A percentile compares a stretch with the other conserved stretches of the same genome.
These are phyloP conservation scores for Glaucidium brasilianum DNA, from an alignment of 2,113 vertebrate species.

Conservation along the genomic window DNA sequence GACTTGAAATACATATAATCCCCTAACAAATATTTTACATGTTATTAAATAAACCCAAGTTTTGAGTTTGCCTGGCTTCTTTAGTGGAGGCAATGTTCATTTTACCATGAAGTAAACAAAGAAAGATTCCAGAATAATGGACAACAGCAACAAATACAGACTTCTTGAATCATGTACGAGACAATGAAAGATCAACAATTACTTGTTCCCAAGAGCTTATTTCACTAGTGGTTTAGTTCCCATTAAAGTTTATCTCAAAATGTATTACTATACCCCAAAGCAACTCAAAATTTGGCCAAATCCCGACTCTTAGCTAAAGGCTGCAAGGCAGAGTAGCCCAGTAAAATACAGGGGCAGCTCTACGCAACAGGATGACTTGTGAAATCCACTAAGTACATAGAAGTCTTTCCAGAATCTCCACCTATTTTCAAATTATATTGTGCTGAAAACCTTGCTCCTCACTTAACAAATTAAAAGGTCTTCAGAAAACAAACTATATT, in stretches of 20 bases:
- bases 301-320: neutral
- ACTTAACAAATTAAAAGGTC: neutral
- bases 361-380: neutral
- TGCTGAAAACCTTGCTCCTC: neutral
- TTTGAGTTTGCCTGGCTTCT: neutral
- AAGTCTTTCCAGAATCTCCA: neutral
- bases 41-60: neutral
- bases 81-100: neutral
- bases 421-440: neutral
- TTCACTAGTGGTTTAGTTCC: neutral
- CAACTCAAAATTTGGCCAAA: neutral
- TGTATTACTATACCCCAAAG: neutral
- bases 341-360: neutral
- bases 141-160: neutral
- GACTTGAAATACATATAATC: constrained; percentile 35
- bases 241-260: neutral
- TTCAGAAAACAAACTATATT: neutral
- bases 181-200: neutral
- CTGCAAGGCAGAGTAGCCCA: neutral
- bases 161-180: neutral
- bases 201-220: neutral
- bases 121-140: neutral
- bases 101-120: neutral
- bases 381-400: neutral
- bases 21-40: constrained; percentile 6